Evolutionary conservation across 2,888 invertebrate species (phyloP).

Genomic region (Drepanosiphum platanoidis): DNA sequence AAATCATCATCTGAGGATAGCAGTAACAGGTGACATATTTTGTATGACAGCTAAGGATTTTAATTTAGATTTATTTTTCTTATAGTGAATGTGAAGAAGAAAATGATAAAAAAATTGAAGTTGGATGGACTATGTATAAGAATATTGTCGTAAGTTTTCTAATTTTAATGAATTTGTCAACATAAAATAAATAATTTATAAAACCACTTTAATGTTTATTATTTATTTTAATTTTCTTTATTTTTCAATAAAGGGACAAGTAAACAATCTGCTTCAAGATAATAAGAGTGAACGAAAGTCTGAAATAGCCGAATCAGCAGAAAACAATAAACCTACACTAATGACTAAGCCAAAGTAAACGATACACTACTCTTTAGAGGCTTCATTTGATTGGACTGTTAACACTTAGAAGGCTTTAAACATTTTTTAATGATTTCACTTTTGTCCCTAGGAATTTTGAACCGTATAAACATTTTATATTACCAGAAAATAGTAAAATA

Average conservation of each 20-base stretch:
- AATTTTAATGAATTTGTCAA: background rate
- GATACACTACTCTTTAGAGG: conserved; percentile 10
- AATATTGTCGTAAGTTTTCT: conserved; percentile 61
- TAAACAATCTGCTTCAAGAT: conserved; percentile 58
- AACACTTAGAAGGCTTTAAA: background rate
- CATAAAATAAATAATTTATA: background rate
- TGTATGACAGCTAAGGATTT: background rate
- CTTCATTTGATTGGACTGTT: conserved; percentile 1
- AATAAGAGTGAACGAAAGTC: conserved; percentile 38
- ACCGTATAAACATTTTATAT: conserved; percentile 25
- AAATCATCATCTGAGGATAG: conserved; percentile 50
- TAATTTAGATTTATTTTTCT: background rate
- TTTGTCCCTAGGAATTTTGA: conserved; percentile 36
- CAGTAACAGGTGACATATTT: conserved; percentile 30
- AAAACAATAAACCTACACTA: background rate
- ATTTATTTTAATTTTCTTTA: too few species aligned
- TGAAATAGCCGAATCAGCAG: conserved; percentile 20
- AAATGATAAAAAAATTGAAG: conserved; percentile 48
- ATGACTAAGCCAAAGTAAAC: conserved; percentile 31
- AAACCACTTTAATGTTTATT: too few species aligned
- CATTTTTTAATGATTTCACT: background rate
- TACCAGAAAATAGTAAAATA: conserved; percentile 65
- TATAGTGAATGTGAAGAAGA: conserved; percentile 48
- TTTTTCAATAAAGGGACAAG: conserved; percentile 47
- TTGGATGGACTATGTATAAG: conserved; percentile 61